A percentile compares a stretch with the other conserved stretches of the same genome.
Evolutionary conservation across 2,113 vertebrate genomes (phyloP).

Genomic region (Larimichthys crocea): DNA sequence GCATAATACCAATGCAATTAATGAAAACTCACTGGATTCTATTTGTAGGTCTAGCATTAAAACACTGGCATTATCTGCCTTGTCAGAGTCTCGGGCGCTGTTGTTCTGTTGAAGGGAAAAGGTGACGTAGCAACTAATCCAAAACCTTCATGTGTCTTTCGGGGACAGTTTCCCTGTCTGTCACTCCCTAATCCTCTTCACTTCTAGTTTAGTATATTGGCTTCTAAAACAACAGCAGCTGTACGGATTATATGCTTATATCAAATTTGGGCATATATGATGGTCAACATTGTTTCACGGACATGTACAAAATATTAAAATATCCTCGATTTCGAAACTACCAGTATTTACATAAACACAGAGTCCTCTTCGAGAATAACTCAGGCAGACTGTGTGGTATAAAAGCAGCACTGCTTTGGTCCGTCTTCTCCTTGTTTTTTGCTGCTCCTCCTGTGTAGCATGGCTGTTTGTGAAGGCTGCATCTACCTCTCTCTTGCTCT

Average conservation of each 20-base stretch:
- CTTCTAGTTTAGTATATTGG: conserved; percentile 39
- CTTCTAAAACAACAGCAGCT: conserved; percentile 82
- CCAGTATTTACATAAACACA: conserved; percentile 85
- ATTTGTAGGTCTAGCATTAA: conserved; percentile 52
- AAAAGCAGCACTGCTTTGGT: conserved; percentile 31
- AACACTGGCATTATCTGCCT: conserved; percentile 25
- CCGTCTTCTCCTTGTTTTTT: conserved; percentile 21
- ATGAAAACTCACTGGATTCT: conserved; percentile 36
- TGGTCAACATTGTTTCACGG: conserved; percentile 38
- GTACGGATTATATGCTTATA: conserved; percentile 77
- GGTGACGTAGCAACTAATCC: conserved; percentile 73
- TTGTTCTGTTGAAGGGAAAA: conserved; percentile 58
- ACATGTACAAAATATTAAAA: conserved; percentile 46
- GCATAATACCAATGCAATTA: conserved; percentile 1
- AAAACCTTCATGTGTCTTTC: conserved; percentile 59
- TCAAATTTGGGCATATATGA: conserved; percentile 57
- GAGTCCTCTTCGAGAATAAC: conserved; percentile 83
- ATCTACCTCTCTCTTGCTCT: conserved; percentile 26
- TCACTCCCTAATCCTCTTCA: conserved; percentile 79
- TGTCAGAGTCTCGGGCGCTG: conserved; percentile 37
- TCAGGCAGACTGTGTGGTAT: conserved; percentile 30
- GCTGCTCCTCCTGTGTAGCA: conserved; percentile 37
- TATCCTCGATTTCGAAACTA: conserved; percentile 84
- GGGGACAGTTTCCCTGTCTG: conserved; percentile 60
- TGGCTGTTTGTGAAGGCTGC: conserved; percentile 37